phyloP scores from a whole-genome alignment of 2,888 invertebrate genomes.

The Bimastos eiseni region DNA sequence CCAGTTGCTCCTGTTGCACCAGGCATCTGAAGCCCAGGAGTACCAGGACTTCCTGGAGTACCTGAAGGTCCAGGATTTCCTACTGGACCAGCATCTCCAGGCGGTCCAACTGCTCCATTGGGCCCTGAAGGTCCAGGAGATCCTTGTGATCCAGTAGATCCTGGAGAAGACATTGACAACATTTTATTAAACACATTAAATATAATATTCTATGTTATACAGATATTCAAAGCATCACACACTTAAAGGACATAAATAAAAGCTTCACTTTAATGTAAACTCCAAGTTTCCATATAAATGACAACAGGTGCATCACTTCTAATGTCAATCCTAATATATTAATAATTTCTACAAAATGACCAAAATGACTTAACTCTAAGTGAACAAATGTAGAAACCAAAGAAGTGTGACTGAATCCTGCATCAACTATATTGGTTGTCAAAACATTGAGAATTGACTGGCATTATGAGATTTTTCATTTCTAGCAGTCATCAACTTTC shows the following conservation, averaged over 20 bases:
- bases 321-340: background rate
- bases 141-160: constrained; percentile 26
- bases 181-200: background rate
- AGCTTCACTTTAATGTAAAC: background rate
- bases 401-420: background rate
- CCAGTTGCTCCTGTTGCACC: constrained; percentile 26
- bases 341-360: background rate
- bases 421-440: background rate
- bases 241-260: background rate
- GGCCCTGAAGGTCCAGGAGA: constrained; percentile 9
- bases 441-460: background rate
- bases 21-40: background rate
- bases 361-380: background rate
- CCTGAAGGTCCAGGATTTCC: constrained; percentile 33
- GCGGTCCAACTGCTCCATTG: constrained; percentile 18
- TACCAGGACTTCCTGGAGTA: constrained; percentile 27
- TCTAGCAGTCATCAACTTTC: background rate
- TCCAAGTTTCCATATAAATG: background rate
- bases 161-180: background rate
- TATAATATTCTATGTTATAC: background rate
- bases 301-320: background rate
- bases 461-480: background rate
- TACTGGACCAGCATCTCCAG: constrained; percentile 26
- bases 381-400: background rate
- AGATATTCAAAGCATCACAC: background rate